A percentile compares a stretch with the other conserved stretches of the same genome.
Conservation (phyloP, 2,113 vertebrate genomes). For the Callionymus lyra region DNA sequence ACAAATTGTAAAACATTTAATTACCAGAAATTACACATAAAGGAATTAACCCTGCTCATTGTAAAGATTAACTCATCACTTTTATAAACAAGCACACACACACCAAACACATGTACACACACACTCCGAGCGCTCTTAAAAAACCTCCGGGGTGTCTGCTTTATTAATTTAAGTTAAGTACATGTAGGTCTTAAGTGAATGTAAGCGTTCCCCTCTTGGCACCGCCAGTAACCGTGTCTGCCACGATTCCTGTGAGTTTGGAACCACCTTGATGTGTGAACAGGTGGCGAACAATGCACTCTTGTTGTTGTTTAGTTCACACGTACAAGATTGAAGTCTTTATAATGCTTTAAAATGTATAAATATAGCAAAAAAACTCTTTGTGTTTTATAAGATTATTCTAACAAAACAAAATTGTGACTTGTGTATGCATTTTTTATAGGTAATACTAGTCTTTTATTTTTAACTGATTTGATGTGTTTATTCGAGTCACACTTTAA, state of each 20-base stretch:
- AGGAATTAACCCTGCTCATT: too few species aligned
- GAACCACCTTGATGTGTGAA: conserved; percentile 62
- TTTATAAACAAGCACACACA: conserved; percentile 11
- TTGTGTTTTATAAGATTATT: too few species aligned
- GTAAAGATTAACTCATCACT: conserved; percentile 9
- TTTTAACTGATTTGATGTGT: too few species aligned
- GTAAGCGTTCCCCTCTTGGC: too few species aligned
- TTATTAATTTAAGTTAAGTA: conserved; percentile 3
- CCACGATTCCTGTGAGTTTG: conserved; percentile 57
- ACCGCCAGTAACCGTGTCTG: conserved; percentile 10
- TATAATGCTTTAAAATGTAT: conserved; percentile 63
- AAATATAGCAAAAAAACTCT: too few species aligned
- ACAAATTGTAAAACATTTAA: too few species aligned
- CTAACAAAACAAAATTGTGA: too few species aligned
- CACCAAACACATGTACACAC: conserved; percentile 14
- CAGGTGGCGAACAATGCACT: conserved; percentile 68
- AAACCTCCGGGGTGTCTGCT: conserved; percentile 14
- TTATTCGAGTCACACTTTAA: too few species aligned
- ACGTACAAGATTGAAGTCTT: conserved; percentile 64
- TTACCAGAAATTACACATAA: too few species aligned
- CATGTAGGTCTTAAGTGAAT: conserved; percentile 3
- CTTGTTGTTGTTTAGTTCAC: conserved; percentile 65
- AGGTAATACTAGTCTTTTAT: too few species aligned
- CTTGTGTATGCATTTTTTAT: too few species aligned
- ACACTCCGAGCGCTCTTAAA: conserved; percentile 14